These are phyloP conservation scores for Cotesia congregata DNA, from an alignment of 2,888 invertebrate species.

Conservation along the genomic window DNA sequence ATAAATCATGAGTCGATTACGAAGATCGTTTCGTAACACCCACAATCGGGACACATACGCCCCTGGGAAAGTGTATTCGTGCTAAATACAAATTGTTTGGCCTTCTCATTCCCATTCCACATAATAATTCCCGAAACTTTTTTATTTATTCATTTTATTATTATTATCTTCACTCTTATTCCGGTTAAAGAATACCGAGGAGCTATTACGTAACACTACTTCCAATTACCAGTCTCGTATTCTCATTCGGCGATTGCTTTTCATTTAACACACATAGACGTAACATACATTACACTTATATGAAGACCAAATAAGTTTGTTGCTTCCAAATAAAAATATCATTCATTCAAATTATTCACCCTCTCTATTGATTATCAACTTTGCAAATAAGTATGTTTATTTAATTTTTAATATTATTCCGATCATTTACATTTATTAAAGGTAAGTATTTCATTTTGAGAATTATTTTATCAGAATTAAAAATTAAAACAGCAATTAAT, in stretches of 20 bases:
- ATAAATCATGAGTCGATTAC: conserved; percentile 59
- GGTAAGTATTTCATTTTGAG: no score
- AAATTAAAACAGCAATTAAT: no score
- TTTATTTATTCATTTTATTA: conserved; percentile 9
- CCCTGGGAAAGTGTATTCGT: conserved; percentile 41
- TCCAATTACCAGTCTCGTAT: conserved; percentile 1
- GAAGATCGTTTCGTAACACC: conserved; percentile 59
- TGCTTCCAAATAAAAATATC: background rate
- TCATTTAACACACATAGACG: background rate
- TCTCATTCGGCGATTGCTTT: background rate
- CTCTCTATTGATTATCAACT: no score
- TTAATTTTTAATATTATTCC: no score
- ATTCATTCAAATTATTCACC: no score
- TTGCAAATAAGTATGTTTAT: no score
- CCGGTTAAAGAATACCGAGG: conserved; percentile 9
- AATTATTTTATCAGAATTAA: no score
- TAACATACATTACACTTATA: no score
- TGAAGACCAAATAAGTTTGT: no score
- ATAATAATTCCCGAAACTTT: conserved; percentile 14
- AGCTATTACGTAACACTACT: conserved; percentile 22
- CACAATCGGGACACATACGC: conserved; percentile 48
- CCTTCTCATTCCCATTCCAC: conserved; percentile 23
- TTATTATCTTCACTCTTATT: conserved; percentile 11
- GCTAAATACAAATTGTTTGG: conserved; percentile 50
- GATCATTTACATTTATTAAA: no score